Base-by-base conservation (phyloP, 2,113 vertebrate species). In the Halichoerus grypus region DNA sequence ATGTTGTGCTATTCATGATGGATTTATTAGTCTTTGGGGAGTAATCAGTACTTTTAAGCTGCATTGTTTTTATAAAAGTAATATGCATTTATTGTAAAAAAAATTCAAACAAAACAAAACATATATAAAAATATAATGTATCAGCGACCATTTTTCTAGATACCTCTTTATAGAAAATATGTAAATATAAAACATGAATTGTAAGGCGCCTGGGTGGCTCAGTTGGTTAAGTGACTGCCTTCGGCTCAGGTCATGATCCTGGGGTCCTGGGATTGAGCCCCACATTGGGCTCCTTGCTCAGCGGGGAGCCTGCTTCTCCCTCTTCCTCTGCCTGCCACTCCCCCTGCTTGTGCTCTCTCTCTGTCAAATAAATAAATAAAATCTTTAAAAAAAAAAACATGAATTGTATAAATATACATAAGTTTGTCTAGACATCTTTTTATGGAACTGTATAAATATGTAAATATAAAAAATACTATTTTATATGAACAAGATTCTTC, bases 31-130 rank as follows among this genome's bases (percentile, higher is more conserved):
- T 88, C 33, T 65, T 42, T n/a, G 26, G 12, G 12, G 4, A 76
- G n/a, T 57, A 63, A 71, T 10, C 67, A 7, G n/a, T 16, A 90
- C 71, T 80, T 67, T 81, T 13, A 91, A 65, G 76, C 31, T 88
- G 3, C 49, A 65, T 46, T 53, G 19, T 69, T 93, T 94, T 91
- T 95, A 13, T 91, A 83, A 95, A 88, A 63, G 59, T 67, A 81
- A 53, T 36, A 77, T 5, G 26, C 12, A 51, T 31, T n/a, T 26
- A 49, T 31, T 71, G 19, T 57, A 42, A 24, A 77, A 91, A 26
- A 28, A 33, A 19, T 51, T 71, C 3, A 83, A 95, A 39, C 5
- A 21, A 76, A 88, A 95, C 46, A 88, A 59, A 84, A 65, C 71
- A 69, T 42, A 59, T 24, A 12, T 46, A 82, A 14, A 33, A 42